A percentile compares a stretch with the other conserved stretches of the same genome.
Evolutionary conservation across 2,888 invertebrate genomes (phyloP).

Genomic region (Agrilus biguttatus): DNA sequence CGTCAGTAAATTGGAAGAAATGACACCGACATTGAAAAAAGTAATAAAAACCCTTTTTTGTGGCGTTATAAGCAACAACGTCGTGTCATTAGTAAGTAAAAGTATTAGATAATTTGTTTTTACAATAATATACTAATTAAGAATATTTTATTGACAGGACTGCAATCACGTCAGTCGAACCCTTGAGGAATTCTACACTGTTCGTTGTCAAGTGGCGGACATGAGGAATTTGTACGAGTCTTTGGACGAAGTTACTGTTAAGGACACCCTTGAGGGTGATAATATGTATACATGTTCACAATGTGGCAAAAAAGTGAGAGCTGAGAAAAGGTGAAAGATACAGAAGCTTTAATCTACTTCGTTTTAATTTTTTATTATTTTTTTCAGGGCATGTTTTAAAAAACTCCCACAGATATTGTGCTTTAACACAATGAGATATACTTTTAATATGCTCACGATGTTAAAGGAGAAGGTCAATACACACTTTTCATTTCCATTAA

Average conservation of each 20-base stretch:
- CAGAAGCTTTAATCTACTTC: neutral
- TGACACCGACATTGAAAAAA: conserved; percentile 80
- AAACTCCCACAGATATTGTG: conserved; percentile 85
- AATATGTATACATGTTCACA: conserved; percentile 97
- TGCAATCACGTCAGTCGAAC: conserved; percentile 91
- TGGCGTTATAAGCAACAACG: conserved; percentile 88
- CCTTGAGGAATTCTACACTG: conserved; percentile 91
- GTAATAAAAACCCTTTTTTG: conserved; percentile 85
- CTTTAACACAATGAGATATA: conserved; percentile 94
- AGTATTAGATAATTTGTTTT: neutral
- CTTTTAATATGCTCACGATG: conserved; percentile 97
- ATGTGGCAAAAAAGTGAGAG: conserved; percentile 87
- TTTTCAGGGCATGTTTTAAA: conserved; percentile 74
- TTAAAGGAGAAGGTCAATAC: conserved; percentile 94
- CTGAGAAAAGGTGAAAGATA: conserved; percentile 62
- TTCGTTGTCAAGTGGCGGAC: conserved; percentile 90
- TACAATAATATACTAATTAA: neutral
- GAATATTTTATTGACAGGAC: conserved; percentile 40
- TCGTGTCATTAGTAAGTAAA: conserved; percentile 67
- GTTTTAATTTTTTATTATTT: neutral
- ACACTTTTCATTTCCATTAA: conserved; percentile 88
- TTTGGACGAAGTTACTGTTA: conserved; percentile 91
- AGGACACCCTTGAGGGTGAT: conserved; percentile 91
- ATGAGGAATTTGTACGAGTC: conserved; percentile 93
- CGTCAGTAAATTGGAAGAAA: conserved; percentile 89